A percentile compares a stretch with the other conserved stretches of the same genome.
Evolutionary conservation across 2,797 vertebrate genomes (phyloP).

Genomic region (Tachyglossus aculeatus): DNA sequence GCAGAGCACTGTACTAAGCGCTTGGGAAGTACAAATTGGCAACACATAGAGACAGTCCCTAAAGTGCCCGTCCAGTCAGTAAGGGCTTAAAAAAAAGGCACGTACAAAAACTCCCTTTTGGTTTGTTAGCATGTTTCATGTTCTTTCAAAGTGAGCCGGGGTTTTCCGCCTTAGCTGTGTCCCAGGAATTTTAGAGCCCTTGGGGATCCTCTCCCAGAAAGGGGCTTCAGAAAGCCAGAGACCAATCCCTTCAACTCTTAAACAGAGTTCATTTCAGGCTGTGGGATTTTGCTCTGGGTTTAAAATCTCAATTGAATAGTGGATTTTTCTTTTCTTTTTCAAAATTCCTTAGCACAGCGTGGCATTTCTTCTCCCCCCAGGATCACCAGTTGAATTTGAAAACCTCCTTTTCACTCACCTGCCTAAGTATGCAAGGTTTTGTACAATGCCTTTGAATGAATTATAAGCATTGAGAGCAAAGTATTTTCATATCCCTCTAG

Average conservation of each 20-base stretch:
- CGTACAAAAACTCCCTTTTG: too few relatives aligned
- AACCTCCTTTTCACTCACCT: background rate
- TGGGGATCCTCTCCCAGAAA: background rate
- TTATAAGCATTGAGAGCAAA: background rate
- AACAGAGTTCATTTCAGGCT: background rate
- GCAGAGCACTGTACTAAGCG: too few relatives aligned
- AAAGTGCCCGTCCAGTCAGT: too few relatives aligned
- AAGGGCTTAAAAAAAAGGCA: too few relatives aligned
- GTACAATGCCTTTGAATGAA: background rate
- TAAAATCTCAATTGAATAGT: background rate
- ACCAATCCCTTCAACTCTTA: too few relatives aligned
- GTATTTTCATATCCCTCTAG: background rate
- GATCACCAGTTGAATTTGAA: background rate
- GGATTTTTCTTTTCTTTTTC: background rate
- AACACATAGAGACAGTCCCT: too few relatives aligned
- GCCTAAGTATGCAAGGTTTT: background rate
- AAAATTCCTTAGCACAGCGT: background rate
- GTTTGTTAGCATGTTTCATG: too few relatives aligned
- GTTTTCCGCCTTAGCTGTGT: conserved; percentile 6
- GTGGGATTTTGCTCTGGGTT: background rate
- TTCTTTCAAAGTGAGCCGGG: too few relatives aligned
- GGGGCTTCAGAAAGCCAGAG: too few relatives aligned
- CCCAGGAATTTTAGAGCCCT: background rate
- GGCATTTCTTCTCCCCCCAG: background rate
- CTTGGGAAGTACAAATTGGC: too few relatives aligned